Evolutionary conservation across 64 coral and sea anemone genomes (phyloP).

Genomic region (Montipora cactus): DNA sequence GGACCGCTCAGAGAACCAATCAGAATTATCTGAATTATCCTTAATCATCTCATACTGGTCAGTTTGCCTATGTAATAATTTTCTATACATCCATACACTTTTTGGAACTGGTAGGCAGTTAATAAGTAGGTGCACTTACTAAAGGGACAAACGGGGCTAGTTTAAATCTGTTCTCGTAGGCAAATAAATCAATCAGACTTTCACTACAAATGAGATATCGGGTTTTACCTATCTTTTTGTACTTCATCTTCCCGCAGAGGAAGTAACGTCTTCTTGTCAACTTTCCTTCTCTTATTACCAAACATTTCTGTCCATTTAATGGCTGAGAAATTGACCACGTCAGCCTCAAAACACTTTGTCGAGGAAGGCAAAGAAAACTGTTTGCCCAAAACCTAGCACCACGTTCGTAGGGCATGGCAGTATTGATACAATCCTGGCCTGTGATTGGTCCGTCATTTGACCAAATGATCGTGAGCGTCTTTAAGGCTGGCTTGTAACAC

Average conservation of each 20-base stretch:
- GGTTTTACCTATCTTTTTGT: conserved; percentile 2
- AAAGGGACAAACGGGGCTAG: too few species aligned
- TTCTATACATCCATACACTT: too few species aligned
- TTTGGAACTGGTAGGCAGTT: too few species aligned
- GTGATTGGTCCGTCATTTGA: conserved; percentile 1
- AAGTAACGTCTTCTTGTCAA: neutral
- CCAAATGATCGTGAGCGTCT: conserved; percentile 8
- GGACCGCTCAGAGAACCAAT: too few species aligned
- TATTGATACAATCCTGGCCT: conserved; percentile 25
- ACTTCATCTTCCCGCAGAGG: conserved; percentile 22
- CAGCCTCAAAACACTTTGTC: neutral
- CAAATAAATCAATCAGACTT: too few species aligned
- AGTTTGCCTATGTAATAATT: too few species aligned
- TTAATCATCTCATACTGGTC: too few species aligned
- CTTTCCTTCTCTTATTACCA: neutral
- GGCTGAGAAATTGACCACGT: neutral
- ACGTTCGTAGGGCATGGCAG: conserved; percentile 10
- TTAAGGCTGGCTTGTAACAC: conserved; percentile 22
- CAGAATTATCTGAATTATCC: too few species aligned
- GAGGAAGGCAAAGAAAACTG: conserved; percentile 22
- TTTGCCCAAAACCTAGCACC: neutral
- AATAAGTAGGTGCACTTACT: too few species aligned
- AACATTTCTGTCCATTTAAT: neutral
- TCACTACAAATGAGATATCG: neutral
- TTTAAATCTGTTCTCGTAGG: too few species aligned